Percentiles rank a stretch among this genome's conserved stretches.
Conservation (phyloP, 2,797 vertebrate species). For the Lophura swinhoii region DNA sequence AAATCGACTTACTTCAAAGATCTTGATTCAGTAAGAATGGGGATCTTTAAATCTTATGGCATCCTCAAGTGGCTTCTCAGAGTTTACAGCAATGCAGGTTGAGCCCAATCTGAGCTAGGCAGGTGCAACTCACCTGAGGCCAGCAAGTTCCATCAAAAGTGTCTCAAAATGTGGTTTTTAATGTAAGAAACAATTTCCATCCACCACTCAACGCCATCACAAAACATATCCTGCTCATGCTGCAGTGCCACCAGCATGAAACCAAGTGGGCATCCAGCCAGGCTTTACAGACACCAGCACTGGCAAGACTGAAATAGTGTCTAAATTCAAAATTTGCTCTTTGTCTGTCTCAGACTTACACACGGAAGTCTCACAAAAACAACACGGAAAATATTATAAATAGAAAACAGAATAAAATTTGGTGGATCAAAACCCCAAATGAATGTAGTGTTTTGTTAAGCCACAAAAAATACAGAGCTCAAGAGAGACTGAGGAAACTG, state of each 20-base stretch:
- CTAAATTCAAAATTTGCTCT: conserved; percentile 21
- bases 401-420: conserved; percentile 47
- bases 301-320: not conserved
- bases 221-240: not conserved
- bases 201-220: not conserved
- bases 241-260: not conserved
- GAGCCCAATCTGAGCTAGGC: not conserved
- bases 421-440: conserved; percentile 35
- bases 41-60: not conserved
- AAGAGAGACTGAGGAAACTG: conserved; percentile 50
- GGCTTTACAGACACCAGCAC: not conserved
- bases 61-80: not conserved
- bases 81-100: not conserved
- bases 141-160: not conserved
- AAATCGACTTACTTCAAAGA: not conserved
- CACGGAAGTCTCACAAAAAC: not conserved
- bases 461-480: conserved; percentile 47
- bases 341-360: conserved; percentile 33
- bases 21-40: not conserved
- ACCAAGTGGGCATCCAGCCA: not conserved
- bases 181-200: not conserved
- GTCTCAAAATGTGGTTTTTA: not conserved
- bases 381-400: conserved; percentile 61
- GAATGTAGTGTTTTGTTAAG: conserved; percentile 48
- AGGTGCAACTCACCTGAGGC: not conserved